Base-by-base conservation (phyloP, 2,888 invertebrate genomes). In the Argyresthia goedartella region DNA sequence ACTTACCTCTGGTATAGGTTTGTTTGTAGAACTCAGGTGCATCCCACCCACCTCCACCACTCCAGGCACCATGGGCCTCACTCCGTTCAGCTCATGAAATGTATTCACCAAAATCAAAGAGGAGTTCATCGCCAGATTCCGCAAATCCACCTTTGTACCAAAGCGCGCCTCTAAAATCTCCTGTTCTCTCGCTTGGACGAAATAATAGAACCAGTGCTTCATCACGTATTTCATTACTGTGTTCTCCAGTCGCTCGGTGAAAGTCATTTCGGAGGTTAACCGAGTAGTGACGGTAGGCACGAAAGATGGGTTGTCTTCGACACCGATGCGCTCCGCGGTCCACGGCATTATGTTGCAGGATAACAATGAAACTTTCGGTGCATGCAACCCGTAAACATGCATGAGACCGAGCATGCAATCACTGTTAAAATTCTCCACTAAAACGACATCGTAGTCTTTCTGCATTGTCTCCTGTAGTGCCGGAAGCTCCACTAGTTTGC, bases 1-100 rank as follows among this genome's bases (percentile, higher is more conserved):
- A 76, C 77, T 74, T 62, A 87, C 88, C 50, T 67, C 52, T 0
- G 90, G 88, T 57, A 92, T 67, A 3, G 76, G 60, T 45, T 82
- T 76, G 9, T 59, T 67, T 2, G 62, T 62, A 2, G 72, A 66
- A 36, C 75, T 75, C 45, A 91, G 73, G 62, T 91, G 90, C 69
- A 91, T 81, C 0, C 91, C 91, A 8, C 90, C 91, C 10, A 91
- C 85, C 74, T 91, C 92, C 9, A 92, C 75, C 0, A 91, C 69
- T 15, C 88, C 89, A 0, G 89, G 89, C 0, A 89, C 62, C 2
- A 78, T 60, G 0, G 92, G 91, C 15, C 84, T 80, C 1, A 88
- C 82, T 0, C 90, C 90, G 53, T 88, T 87, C 43, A 91, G 61
- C 1, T 89, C 85, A 56, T 89, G 89, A 62, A 91, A 91, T 7